Conservation (phyloP, 2,797 vertebrate species). For the Danionella dracula region DNA sequence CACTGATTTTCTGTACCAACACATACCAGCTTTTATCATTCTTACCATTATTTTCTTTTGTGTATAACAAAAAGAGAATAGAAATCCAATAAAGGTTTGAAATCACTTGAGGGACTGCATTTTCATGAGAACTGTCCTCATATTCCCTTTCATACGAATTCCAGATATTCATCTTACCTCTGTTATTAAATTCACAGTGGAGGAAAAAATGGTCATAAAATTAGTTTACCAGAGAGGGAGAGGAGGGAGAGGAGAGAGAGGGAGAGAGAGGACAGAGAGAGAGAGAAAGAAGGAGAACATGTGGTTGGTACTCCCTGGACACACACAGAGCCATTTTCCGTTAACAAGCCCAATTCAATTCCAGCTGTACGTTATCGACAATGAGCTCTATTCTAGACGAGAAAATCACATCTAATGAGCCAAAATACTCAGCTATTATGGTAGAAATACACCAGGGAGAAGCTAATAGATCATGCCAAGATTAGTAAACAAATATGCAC, state of each 20-base stretch:
- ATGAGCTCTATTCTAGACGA: conserved; percentile 18
- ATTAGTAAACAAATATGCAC: conserved; percentile 13
- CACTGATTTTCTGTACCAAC: too few species aligned
- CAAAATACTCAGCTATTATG: conserved; percentile 39
- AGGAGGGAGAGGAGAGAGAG: neutral
- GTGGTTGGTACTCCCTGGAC: conserved; percentile 6
- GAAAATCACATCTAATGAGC: conserved; percentile 45
- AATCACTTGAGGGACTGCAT: too few species aligned
- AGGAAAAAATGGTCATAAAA: neutral
- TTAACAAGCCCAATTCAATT: conserved; percentile 41
- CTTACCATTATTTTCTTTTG: too few species aligned
- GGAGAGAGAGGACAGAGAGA: too few species aligned
- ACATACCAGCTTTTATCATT: too few species aligned
- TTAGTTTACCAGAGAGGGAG: neutral
- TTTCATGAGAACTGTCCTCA: too few species aligned
- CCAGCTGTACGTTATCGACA: conserved; percentile 41
- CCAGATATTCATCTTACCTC: too few species aligned
- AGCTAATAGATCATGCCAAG: conserved; percentile 40
- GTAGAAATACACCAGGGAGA: conserved; percentile 35
- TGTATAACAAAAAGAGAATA: too few species aligned
- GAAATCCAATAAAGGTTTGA: too few species aligned
- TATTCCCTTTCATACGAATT: too few species aligned
- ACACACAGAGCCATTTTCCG: conserved; percentile 27
- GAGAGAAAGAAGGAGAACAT: neutral
- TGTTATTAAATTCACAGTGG: neutral